phyloP scores from a whole-genome alignment of 2,113 vertebrate genomes.

The Pseudonaja textilis region DNA sequence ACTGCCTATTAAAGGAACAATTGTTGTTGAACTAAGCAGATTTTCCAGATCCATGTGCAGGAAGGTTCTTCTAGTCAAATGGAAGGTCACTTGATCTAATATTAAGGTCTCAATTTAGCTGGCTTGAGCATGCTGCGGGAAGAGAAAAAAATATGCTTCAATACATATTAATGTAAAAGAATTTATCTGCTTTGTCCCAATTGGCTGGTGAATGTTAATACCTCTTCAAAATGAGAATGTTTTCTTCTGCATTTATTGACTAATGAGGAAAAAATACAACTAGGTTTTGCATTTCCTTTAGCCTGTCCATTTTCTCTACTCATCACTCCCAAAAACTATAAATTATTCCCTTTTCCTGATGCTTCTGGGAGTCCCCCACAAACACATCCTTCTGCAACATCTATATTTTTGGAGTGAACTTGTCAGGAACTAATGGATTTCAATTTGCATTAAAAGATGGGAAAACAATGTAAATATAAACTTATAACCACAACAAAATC shows the following conservation, averaged over 20 bases:
- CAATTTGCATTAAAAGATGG: neutral
- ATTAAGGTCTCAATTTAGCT: neutral
- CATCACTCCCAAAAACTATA: neutral
- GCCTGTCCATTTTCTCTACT: neutral
- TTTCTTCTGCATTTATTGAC: neutral
- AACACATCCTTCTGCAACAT: neutral
- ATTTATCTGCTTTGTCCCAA: neutral
- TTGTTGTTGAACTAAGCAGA: neutral
- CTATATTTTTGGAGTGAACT: neutral
- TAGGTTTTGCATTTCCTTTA: neutral
- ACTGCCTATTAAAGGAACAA: neutral
- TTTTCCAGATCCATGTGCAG: neutral
- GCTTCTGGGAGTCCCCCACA: neutral
- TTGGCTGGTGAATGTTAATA: slow-evolving; percentile 6
- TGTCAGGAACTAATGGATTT: neutral
- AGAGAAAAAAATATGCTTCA: neutral
- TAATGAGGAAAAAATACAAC: neutral
- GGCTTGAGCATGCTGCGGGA: neutral
- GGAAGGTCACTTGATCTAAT: neutral
- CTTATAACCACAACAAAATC: neutral
- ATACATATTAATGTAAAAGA: neutral
- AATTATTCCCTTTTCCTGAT: neutral
- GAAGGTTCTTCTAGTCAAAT: neutral
- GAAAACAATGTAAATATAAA: neutral
- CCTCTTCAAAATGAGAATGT: neutral